A percentile compares a stretch with the other conserved stretches of the same genome.
These are phyloP conservation scores for Misgurnus anguillicaudatus DNA, from an alignment of 2,113 vertebrate species.

Conservation along the genomic window DNA sequence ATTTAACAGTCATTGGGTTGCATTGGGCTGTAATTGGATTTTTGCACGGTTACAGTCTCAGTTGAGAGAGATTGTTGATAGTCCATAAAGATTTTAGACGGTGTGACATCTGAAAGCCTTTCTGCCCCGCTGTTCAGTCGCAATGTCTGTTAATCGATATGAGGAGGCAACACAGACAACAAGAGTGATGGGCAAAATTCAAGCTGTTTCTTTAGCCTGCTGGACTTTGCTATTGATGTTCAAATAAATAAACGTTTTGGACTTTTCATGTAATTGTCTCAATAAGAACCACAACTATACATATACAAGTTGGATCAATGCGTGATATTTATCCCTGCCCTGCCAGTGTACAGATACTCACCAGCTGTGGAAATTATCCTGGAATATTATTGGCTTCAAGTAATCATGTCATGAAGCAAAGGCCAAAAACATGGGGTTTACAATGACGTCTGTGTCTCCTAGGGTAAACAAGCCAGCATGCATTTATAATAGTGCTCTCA, in stretches of 20 bases:
- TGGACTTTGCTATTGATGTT: conserved; percentile 55
- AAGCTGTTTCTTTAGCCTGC: conserved; percentile 60
- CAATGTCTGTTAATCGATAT: conserved; percentile 66
- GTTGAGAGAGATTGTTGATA: not conserved
- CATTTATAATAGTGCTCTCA: conserved; percentile 68
- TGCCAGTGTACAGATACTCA: conserved; percentile 55
- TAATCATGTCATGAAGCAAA: conserved; percentile 60
- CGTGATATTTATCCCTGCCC: conserved; percentile 27
- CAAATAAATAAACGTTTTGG: conserved; percentile 55
- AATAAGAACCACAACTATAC: not conserved
- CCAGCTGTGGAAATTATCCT: conserved; percentile 53
- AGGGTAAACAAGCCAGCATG: conserved; percentile 68
- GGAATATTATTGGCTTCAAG: conserved; percentile 59
- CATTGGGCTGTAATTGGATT: conserved; percentile 42
- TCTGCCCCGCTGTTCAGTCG: conserved; percentile 62
- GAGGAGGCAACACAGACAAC: conserved; percentile 63
- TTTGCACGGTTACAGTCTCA: conserved; percentile 12
- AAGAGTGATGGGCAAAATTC: conserved; percentile 70
- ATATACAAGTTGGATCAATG: not conserved
- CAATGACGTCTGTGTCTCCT: conserved; percentile 63
- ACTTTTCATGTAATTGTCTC: conserved; percentile 10
- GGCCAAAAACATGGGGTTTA: conserved; percentile 57
- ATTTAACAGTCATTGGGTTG: conserved; percentile 29
- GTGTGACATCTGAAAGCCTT: conserved; percentile 41
- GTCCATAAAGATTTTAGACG: conserved; percentile 19